Percentiles rank a stretch among this genome's conserved stretches.
Evolutionary conservation across 2,113 vertebrate species (phyloP).

Genomic region (Prionailurus viverrinus): DNA sequence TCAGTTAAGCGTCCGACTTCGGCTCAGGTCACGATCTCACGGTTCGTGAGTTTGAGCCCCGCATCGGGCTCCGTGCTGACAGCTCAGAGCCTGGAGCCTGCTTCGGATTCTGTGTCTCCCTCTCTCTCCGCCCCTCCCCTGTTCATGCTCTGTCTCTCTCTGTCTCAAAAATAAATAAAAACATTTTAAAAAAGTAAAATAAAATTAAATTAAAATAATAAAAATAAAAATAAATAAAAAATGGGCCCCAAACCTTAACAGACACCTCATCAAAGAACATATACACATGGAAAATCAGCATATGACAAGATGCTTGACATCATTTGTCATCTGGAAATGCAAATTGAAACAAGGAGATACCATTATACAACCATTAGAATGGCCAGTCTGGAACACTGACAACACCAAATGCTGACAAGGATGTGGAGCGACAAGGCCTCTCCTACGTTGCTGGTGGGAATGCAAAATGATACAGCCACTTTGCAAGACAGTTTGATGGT

Average conservation of each 20-base stretch:
- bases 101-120: too few species aligned
- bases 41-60: too few species aligned
- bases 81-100: too few species aligned
- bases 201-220: too few species aligned
- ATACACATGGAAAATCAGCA: not conserved
- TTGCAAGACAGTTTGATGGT: not conserved
- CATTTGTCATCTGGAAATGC: not conserved
- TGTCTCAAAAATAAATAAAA: too few species aligned
- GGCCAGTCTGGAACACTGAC: not conserved
- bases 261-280: not conserved
- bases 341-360: not conserved
- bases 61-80: too few species aligned
- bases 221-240: too few species aligned
- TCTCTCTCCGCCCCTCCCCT: fast-evolving
- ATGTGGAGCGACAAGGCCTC: not conserved
- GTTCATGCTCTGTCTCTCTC: too few species aligned
- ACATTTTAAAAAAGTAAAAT: too few species aligned
- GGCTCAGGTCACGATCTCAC: too few species aligned
- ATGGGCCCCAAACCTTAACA: not conserved
- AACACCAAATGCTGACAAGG: not conserved
- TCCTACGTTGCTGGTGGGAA: not conserved
- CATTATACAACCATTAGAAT: not conserved
- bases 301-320: too few species aligned
- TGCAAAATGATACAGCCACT: not conserved
- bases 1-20: too few species aligned